Base-by-base conservation (phyloP, 2,113 vertebrate species). In the Steatornis caripensis region DNA sequence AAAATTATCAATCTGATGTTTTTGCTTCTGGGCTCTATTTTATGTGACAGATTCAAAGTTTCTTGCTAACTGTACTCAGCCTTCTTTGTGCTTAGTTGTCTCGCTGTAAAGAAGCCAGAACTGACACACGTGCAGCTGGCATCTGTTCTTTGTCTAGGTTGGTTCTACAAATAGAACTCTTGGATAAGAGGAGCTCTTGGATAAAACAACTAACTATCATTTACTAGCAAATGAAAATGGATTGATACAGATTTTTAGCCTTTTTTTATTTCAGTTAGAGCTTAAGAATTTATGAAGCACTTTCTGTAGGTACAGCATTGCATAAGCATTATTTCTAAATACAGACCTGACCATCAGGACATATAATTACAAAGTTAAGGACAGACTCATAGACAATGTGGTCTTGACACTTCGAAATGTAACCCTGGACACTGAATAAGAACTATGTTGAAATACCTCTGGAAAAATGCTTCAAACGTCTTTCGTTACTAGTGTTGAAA, bases 311-410 rank as follows among this genome's bases (percentile, higher is more conserved):
- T 29, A 32, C 7, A 29, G 21, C 15, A 4, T 75, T 51, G 13
- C 2, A 26, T 68, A 72, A 55, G 2, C 10, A 4, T 54, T 62
- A n/a, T 54, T 81, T 81, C 13, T 77, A 64, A 81, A 41, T 43
- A 51, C 27, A 53, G 48, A 34, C 26, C 15, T 75, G 61, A 9
- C 20, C 72, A 15, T 54, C 77, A 17, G 14, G n/a, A 49, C 6
- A 2, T 58, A 1, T 48, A 79, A 69, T 86, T 91, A 69, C 12
- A 27, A 36, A 83, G 21, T 0, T 6, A 51, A 76, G 34, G 23
- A 34, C 5, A 32, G 12, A 29, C 18, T 43, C 23, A 13, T 11
- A 74, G 65, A 1, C 2, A 0, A 15, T 46, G 48, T 1, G 2
- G 17, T 71, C 14, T 43, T 55, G 43, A n/a, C 41, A 20, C 39